Evolutionary conservation across 2,113 vertebrate genomes (phyloP).

Genomic region (Pelmatolapia mariae): DNA sequence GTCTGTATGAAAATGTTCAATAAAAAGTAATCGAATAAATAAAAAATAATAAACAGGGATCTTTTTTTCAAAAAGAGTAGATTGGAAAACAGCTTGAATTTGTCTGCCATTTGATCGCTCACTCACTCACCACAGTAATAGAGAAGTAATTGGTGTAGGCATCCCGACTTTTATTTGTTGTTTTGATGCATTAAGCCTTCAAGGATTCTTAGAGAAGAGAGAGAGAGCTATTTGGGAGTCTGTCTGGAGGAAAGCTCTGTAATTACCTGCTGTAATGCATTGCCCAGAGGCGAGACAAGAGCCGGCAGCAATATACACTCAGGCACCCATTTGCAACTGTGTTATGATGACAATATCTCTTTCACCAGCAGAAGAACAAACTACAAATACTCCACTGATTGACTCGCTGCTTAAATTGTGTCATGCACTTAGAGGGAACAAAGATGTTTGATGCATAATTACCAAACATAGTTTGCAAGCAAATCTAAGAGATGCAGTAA

Average conservation of each 20-base stretch:
- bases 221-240: slow-evolving; percentile 45
- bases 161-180: slow-evolving; percentile 53
- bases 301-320: slow-evolving; percentile 25
- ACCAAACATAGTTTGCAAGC: background rate
- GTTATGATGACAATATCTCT: slow-evolving; percentile 40
- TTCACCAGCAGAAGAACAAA: slow-evolving; percentile 12
- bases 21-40: background rate
- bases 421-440: background rate
- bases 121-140: slow-evolving; percentile 12
- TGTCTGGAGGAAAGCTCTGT: slow-evolving; percentile 55
- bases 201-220: slow-evolving; percentile 1
- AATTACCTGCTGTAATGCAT: slow-evolving; percentile 68
- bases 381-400: slow-evolving; percentile 1
- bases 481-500: background rate
- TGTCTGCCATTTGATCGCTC: slow-evolving; percentile 18
- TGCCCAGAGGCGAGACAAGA: slow-evolving; percentile 40
- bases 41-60: background rate
- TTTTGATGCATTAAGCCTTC: slow-evolving; percentile 51
- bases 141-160: slow-evolving; percentile 50
- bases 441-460: slow-evolving; percentile 3
- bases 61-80: background rate
- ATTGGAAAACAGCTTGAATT: slow-evolving; percentile 18
- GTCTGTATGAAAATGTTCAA: background rate
- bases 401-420: background rate
- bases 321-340: slow-evolving; percentile 30